Base-by-base conservation (phyloP, 1,140 invertebrate species). In the Wasmannia auropunctata region DNA sequence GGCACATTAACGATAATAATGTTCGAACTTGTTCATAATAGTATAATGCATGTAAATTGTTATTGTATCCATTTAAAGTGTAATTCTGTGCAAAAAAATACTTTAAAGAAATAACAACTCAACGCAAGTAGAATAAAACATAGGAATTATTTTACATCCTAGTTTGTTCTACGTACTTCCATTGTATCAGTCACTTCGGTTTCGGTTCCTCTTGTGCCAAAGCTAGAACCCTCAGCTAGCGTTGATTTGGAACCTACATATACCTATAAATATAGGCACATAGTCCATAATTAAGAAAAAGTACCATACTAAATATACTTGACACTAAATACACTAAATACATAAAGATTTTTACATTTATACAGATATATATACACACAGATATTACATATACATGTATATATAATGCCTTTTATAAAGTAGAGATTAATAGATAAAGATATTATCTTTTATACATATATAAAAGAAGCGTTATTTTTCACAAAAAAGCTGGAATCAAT, bases 211-310 rank as follows among this genome's bases (percentile, higher is more conserved):
- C 91, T 93, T 54, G 92, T 87, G 86, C 87, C 92, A 87, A 93
- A 94, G 86, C 91, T 95, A 87, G 93, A 90, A 90, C 94, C 94
- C 90, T 95, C 94, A 67, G 89, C 91, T 90, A 94, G 85, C 37
- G 94, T 93, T 58, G 94, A 94, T 88, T 94, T 95, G 54, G 94
- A 93, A 91, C 94, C 94, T 93, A 95, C 95, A 90, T 95, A 95
- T 56, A 95, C 94, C 94, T 95, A 88, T n/a, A n/a, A n/a, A n/a
- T n/a, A 91, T 83, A 91, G 62, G 88, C 19, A 87, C 16, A 56
- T 28, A 22, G 34, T 31, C 4, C 8, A 89, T 58, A 49, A 54
- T 86, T 89, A 89, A 89, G 77, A 58, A 19, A 86, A 43, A 54
- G 60, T 37, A 87, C 34, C n/a, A n/a, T n/a, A 85, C 19, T 11